Evolutionary conservation across 2,113 vertebrate species (phyloP), one percentile per base, ranked within the genome.

Genomic region (Notiomystis cincta): DNA sequence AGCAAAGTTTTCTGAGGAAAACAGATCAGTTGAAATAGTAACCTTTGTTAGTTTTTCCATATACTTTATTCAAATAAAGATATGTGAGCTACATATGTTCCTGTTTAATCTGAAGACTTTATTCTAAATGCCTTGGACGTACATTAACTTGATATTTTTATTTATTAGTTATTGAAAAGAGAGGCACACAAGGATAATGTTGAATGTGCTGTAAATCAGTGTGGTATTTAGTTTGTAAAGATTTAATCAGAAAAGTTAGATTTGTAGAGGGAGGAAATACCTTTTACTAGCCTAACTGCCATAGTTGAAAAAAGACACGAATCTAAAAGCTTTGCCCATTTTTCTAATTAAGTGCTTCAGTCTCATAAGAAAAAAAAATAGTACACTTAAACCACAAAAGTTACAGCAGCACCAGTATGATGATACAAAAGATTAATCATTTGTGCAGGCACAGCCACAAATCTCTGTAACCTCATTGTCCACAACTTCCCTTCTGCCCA

Each of bases 31-130:
- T 90, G 92, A 95, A 96, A 96, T 58, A 40, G 67, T 93, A 95
- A 60, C 58, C 95, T 94, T 91, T 96, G 93, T 97, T 94, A 96
- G 90, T 93, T 94, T 97, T 97, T 95, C 92, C 95, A 92, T 94
- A 91, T 90, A 73, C 93, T 96, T 96, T 73, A 96, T 96, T 96
- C 92, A 96, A 96, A 97, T 95, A 93, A 94, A 90, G 93, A 90
- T 93, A 95, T 91, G 72, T 13, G 90, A 96, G 91, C 93, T 94
- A 92, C 94, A 87, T 93, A 73, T 93, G 96, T 88, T 96, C 95
- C 85, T 82, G 79, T 81, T 96, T 95, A 95, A 93, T 95, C 56
- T 28, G 11, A 96, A 83, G 67, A 78, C 65, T 93, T 94, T 73
- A 48, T 90, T 94, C 75, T 70, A 70, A 91, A 83, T 62, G 60